A percentile compares a stretch with the other conserved stretches of the same genome.
These are phyloP conservation scores for Chesias legatella DNA, from an alignment of 2,888 invertebrate species.

Conservation along the genomic window DNA sequence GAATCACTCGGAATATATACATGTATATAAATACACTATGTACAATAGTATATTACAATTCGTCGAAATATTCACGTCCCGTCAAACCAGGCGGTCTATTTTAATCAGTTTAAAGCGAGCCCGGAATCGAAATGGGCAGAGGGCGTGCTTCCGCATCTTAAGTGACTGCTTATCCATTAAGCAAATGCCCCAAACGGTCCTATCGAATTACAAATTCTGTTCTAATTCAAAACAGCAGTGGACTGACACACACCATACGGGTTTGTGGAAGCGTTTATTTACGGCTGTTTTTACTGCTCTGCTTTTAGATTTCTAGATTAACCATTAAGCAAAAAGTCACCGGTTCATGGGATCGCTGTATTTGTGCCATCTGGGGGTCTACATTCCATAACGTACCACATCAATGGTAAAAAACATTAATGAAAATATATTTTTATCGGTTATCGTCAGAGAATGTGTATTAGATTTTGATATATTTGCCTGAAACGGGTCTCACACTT, in stretches of 20 bases:
- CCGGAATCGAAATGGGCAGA: constrained; percentile 21
- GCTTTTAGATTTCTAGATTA: constrained; percentile 20
- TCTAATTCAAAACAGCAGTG: constrained; percentile 21
- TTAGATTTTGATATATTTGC: too few relatives aligned
- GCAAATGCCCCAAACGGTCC: constrained; percentile 25
- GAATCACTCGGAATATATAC: too few relatives aligned
- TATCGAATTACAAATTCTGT: constrained; percentile 27
- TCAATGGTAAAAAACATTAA: too few relatives aligned
- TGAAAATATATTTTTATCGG: too few relatives aligned
- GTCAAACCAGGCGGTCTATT: constrained; percentile 22
- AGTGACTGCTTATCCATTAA: constrained; percentile 28
- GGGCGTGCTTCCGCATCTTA: constrained; percentile 29
- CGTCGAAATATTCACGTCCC: constrained; percentile 11
- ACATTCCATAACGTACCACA: too few relatives aligned
- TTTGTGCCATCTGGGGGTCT: background rate
- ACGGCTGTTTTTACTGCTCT: constrained; percentile 22
- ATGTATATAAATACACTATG: too few relatives aligned
- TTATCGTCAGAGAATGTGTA: too few relatives aligned
- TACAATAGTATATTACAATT: too few relatives aligned
- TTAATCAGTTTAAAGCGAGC: constrained; percentile 24
- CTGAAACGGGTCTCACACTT: too few relatives aligned
- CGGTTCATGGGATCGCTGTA: background rate
- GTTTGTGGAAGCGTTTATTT: constrained; percentile 24
- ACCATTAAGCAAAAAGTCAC: constrained; percentile 15
- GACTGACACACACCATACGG: constrained; percentile 26